Evolutionary conservation across 2,888 invertebrate species (phyloP), one percentile per base, ranked within the genome.

Genomic region (Litoditis marina): DNA sequence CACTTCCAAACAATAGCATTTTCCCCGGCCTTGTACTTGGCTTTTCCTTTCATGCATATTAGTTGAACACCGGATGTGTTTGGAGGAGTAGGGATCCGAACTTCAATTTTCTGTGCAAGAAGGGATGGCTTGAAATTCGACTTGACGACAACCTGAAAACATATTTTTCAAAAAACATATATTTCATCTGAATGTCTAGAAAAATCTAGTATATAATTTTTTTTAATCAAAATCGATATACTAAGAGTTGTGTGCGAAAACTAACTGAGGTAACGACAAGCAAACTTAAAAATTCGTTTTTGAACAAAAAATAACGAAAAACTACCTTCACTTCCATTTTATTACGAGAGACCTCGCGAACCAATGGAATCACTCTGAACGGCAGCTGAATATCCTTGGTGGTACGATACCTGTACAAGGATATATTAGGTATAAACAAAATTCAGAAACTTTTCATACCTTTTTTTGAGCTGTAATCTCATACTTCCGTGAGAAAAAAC

Each of bases 311-410:
- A n/a, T n/a, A 6, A n/a, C n/a, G n/a, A n/a, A n/a, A n/a, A n/a
- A n/a, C n/a, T 46, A 73, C 76, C 84, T 99, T 99, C 0, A 98
- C 96, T 85, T 99, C 98, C 96, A 99, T 98, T 86, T 96, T 94
- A 79, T 95, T 95, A 75, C 96, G 90, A 0, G 96, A 96, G 2
- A 94, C 94, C 85, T 98, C 98, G 0, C 96, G 89, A 0, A 98
- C 98, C 44, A 99, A 86, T 0, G 98, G 98, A 83, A 99, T 99
- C 66, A 98, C 95, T 73, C 98, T 91, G 89, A 99, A 99, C 72
- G 98, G 98, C 73, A 99, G 87, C 54, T 96, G 96, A 83, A 99
- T 98, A 86, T 99, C 98, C 85, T 99, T 98, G 27, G 98, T 98
- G 60, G 96, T 98, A 68, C 98, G 91, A 86, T 98, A 98, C 85